phyloP scores from a whole-genome alignment of 1,140 invertebrate species.

The Spodoptera litura region DNA sequence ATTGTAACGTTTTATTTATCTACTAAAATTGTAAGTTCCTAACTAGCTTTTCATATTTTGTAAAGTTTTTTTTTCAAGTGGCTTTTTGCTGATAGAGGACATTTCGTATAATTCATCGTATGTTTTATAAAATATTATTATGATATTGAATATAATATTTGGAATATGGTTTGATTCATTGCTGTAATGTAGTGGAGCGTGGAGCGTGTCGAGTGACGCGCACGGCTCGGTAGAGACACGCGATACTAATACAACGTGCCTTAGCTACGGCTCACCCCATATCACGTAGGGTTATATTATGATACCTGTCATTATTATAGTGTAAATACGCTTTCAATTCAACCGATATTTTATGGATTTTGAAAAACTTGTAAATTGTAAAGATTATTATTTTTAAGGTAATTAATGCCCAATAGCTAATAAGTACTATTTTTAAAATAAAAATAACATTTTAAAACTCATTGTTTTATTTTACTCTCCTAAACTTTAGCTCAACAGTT shows the following conservation, averaged over 20 bases:
- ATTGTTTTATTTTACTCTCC: conserved; percentile 75
- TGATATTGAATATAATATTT: conserved; percentile 55
- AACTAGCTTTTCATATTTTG: conserved; percentile 78
- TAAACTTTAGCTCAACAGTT: conserved; percentile 22
- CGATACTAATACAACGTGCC: conserved; percentile 77
- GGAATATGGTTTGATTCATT: conserved; percentile 43
- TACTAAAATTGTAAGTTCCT: conserved; percentile 83
- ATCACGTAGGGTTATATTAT: conserved; percentile 81
- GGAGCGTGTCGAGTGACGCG: background rate
- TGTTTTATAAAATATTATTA: conserved; percentile 50
- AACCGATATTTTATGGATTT: conserved; percentile 86
- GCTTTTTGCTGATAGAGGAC: conserved; percentile 59
- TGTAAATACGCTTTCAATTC: conserved; percentile 86
- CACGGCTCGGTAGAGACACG: conserved; percentile 53
- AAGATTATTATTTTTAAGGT: conserved; percentile 87
- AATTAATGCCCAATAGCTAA: conserved; percentile 82
- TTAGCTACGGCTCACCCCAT: conserved; percentile 82
- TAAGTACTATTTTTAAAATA: conserved; percentile 85
- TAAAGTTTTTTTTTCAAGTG: conserved; percentile 63
- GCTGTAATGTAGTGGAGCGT: conserved; percentile 31
- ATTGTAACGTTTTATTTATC: conserved; percentile 78
- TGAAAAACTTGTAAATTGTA: conserved; percentile 86
- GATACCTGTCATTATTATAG: conserved; percentile 80
- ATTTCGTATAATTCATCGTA: conserved; percentile 54
- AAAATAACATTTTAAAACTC: conserved; percentile 86